These are phyloP conservation scores for Hystrix brachyura DNA, from an alignment of 2,113 vertebrate species.

Conservation along the genomic window DNA sequence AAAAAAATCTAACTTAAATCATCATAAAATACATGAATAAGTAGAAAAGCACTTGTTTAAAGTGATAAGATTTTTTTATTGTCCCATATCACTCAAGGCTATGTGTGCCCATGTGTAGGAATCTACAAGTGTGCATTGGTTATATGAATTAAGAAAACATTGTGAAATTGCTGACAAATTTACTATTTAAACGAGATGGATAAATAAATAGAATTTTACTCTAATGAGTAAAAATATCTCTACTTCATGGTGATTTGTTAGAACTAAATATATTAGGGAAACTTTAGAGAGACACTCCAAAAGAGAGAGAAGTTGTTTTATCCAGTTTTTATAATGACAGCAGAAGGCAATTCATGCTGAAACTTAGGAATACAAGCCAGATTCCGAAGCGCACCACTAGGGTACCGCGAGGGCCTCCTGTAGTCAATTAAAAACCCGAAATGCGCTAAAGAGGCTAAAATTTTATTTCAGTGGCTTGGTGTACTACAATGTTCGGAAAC, in stretches of 20 bases:
- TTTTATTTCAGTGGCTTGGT: neutral
- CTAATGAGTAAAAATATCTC: neutral
- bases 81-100: neutral
- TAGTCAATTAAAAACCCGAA: slow-evolving; percentile 41
- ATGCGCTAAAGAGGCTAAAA: neutral
- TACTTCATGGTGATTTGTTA: neutral
- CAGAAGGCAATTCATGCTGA: neutral
- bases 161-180: neutral
- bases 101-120: neutral
- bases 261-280: neutral
- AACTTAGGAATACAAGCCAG: neutral
- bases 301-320: neutral
- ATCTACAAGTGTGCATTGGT: neutral
- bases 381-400: neutral
- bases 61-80: neutral
- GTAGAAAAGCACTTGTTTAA: neutral
- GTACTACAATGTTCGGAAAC: neutral
- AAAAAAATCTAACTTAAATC: slow-evolving; percentile 45
- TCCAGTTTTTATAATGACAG: neutral
- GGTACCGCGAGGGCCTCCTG: neutral
- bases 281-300: neutral
- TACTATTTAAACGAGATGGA: neutral
- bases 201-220: neutral
- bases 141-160: neutral
- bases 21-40: neutral